Conservation (phyloP, 2,797 vertebrate genomes). For the Sebastes matsubarae region DNA sequence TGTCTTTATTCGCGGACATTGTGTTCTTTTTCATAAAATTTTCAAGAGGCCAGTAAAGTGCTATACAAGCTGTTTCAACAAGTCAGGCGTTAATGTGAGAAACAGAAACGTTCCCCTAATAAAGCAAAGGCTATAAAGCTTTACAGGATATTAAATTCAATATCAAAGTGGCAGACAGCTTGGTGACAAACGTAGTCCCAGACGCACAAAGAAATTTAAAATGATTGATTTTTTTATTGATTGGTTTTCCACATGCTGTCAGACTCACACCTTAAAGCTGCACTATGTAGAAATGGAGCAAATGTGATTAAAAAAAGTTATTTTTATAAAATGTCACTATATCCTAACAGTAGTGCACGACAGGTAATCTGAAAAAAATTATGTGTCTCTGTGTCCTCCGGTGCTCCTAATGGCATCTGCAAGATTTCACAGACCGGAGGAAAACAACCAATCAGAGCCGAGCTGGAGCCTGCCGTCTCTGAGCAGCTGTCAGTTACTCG, state of each 20-base stretch:
- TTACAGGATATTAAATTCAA: neutral
- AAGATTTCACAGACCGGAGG: no score
- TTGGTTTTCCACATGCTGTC: neutral
- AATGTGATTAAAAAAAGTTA: no score
- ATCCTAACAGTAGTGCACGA: no score
- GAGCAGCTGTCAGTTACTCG: no score
- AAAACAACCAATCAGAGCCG: no score
- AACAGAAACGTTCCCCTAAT: neutral
- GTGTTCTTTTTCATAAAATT: neutral
- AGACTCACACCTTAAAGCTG: neutral
- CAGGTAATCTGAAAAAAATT: no score
- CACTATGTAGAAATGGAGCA: no score
- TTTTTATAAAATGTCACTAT: no score
- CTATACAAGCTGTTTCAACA: neutral
- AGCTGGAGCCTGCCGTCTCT: no score
- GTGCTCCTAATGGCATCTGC: no score
- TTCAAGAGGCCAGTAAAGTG: neutral
- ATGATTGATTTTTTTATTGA: constrained; percentile 5
- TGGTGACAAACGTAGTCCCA: neutral
- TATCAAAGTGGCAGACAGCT: neutral
- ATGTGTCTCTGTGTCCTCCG: no score
- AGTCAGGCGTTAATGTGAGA: neutral
- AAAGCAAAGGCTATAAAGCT: neutral
- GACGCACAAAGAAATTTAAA: neutral
- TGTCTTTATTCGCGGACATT: neutral